A percentile compares a stretch with the other conserved stretches of the same genome.
Conservation (phyloP, 2,888 invertebrate species). For the Sesia apiformis region DNA sequence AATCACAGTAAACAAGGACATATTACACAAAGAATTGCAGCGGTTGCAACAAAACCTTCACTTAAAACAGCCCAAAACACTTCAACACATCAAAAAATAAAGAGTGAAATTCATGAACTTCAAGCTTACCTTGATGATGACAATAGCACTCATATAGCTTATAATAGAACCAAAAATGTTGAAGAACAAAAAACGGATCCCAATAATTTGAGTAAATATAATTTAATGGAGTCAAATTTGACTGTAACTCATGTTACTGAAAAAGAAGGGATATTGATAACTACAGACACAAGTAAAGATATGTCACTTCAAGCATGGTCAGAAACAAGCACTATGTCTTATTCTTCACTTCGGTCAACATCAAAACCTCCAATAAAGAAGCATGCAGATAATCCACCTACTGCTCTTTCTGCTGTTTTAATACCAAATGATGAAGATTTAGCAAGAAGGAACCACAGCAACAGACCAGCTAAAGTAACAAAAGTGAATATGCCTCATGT, state of each 20-base stretch:
- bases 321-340: slow-evolving; percentile 47
- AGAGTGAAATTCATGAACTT: slow-evolving; percentile 61
- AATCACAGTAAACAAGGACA: slow-evolving; percentile 22
- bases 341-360: slow-evolving; percentile 25
- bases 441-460: slow-evolving; percentile 35
- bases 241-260: slow-evolving; percentile 60
- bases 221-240: slow-evolving; percentile 60
- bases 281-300: slow-evolving; percentile 61
- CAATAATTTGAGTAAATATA: slow-evolving; percentile 51
- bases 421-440: slow-evolving; percentile 70
- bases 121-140: slow-evolving; percentile 54
- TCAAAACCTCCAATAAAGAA: slow-evolving; percentile 44
- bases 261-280: slow-evolving; percentile 56
- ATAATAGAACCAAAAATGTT: slow-evolving; percentile 59
- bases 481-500: slow-evolving; percentile 57
- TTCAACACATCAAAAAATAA: slow-evolving; percentile 50
- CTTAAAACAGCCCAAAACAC: slow-evolving; percentile 33
- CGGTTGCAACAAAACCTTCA: slow-evolving; percentile 33
- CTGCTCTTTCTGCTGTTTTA: slow-evolving; percentile 77
- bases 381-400: slow-evolving; percentile 46
- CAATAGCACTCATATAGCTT: slow-evolving; percentile 54
- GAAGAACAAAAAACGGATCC: slow-evolving; percentile 56
- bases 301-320: slow-evolving; percentile 58
- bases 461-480: slow-evolving; percentile 58
- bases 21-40: slow-evolving; percentile 12